Evolutionary conservation across 2,888 invertebrate genomes (phyloP), one percentile per base, ranked within the genome.

Genomic region (Plebejus anna): DNA sequence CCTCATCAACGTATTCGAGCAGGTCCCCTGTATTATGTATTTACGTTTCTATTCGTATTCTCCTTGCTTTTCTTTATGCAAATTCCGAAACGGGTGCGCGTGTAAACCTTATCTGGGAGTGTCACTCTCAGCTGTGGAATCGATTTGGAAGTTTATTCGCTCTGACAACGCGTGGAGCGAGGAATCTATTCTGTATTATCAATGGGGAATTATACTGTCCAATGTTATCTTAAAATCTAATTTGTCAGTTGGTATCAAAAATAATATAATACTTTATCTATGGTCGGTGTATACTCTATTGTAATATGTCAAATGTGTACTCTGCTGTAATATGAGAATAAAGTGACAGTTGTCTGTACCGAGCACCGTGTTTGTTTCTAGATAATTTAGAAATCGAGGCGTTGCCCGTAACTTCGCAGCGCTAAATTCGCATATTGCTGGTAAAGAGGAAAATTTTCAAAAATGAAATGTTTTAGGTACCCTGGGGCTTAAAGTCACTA

Each of bases 61-160:
- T 85, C 85, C 83, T 85, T 86, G 85, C 85, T 85, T 87, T 90
- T 91, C 89, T 89, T 88, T 90, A 92, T 92, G 92, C 90, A 92
- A 92, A 93, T 92, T 87, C 87, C 85, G 86, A 83, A 85, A 85
- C 85, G 86, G 84, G 82, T 83, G 85, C 85, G 83, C 82, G 80
- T 82, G 85, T 84, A 85, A 88, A 86, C 86, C 88, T 86, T 88
- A 89, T 88, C 88, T 88, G 85, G 84, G 84, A 87, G 86, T 91
- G 93, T 93, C 94, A 93, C 88, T 90, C 88, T 88, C 94, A 93
- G 94, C 87, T 89, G 89, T 84, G 87, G 88, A 92, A 92, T 91
- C 93, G 92, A 93, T 92, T 93, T 90, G 89, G 90, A 89, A 90
- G 91, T 92, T 91, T 92, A 93, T 93, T 91, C 90, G 88, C 87